Base-by-base conservation (phyloP, 1,140 invertebrate genomes). In the Bombyx mori region DNA sequence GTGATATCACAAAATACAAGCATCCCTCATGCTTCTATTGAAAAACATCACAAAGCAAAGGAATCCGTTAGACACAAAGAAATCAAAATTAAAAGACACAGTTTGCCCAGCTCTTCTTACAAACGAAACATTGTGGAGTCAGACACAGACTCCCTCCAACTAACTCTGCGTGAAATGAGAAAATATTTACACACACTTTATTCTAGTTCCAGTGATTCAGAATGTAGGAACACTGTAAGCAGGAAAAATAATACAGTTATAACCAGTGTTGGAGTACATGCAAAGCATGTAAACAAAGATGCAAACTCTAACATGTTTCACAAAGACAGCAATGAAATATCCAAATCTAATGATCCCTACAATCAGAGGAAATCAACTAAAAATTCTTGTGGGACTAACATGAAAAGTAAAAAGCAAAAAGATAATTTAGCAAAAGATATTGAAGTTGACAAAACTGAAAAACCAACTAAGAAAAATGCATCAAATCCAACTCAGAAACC, bases 121-220 rank as follows among this genome's bases (percentile, higher is more conserved):
- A 91, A 91, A 52, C 83, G 86, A 64, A 74, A 67, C 58, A 68
- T 67, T n/a, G 89, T 86, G 7, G 90, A 82, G 54, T 81, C 78
- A 9, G 77, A 80, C 47, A 77, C 74, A 6, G 94, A 96, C 69
- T 94, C 95, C 1, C 91, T 96, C 57, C 94, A 96, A 73, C 94
- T 96, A 91, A 95, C 94, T 8, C 81, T 96, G 18, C 93, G 95
- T 60, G 94, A 97, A 84, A 94, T 96, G 62, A 90, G 94, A 62
- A 92, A 94, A 69, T 95, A 95, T 79, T 87, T 95, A 61, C 92
- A 94, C 58, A 94, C 92, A 1, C 79, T 95, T 10, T 94, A 95
- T 74, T 94, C 93, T 6, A 93, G 92, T 76, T 92, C 91, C 77
- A 91, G 89, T 61, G 88, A 90, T 62, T 84, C 89, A 7, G 80